These are phyloP conservation scores for Rhombomys opimus DNA, from an alignment of 2,113 vertebrate species.

Conservation along the genomic window DNA sequence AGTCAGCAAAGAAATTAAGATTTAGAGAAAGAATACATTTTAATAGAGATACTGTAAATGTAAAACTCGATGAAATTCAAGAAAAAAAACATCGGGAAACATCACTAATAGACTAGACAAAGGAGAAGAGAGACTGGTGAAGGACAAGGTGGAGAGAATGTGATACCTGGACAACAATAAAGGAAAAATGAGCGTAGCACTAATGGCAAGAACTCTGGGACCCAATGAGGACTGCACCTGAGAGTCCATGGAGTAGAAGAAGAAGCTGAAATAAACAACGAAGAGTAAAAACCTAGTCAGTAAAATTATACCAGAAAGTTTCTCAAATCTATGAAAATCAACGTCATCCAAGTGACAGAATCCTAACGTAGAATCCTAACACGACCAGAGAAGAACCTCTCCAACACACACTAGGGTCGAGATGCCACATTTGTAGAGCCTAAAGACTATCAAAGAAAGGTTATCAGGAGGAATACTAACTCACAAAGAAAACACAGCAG, in stretches of 20 bases:
- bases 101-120: background rate
- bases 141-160: background rate
- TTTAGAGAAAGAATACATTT: background rate
- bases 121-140: background rate
- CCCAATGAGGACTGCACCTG: background rate
- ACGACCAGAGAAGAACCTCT: background rate
- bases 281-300: background rate
- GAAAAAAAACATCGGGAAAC: background rate
- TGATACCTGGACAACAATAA: background rate
- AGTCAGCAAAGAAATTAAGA: background rate
- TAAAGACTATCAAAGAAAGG: background rate
- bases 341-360: background rate
- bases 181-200: background rate
- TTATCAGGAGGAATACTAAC: background rate
- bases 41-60: background rate
- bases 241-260: background rate
- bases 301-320: background rate
- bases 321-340: background rate
- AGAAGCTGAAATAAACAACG: background rate
- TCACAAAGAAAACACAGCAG: background rate
- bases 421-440: background rate
- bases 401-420: background rate
- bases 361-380: background rate
- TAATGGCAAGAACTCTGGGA: background rate
- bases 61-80: background rate